Evolutionary conservation across 1,140 invertebrate genomes (phyloP).

Genomic region (Pectinophora gossypiella): DNA sequence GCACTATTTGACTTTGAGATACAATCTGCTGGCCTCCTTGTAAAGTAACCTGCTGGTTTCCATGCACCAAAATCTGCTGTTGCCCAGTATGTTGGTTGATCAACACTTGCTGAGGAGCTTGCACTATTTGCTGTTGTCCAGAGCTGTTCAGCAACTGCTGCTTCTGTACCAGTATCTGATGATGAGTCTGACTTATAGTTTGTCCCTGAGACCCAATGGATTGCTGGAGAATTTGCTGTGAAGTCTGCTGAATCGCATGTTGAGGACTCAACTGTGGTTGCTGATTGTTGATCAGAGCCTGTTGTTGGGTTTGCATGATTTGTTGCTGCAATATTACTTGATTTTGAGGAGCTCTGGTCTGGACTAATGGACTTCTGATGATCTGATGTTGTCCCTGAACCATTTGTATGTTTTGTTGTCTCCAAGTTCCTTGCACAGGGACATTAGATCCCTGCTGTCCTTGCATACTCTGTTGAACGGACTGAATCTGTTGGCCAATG

Average conservation of each 20-base stretch:
- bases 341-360: slow-evolving; percentile 63
- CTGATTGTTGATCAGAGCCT: slow-evolving; percentile 61
- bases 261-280: slow-evolving; percentile 61
- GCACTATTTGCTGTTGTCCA: slow-evolving; percentile 66
- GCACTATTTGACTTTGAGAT: slow-evolving; percentile 64
- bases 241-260: slow-evolving; percentile 57
- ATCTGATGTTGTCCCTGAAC: slow-evolving; percentile 68
- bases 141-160: slow-evolving; percentile 59
- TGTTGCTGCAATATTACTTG: slow-evolving; percentile 73
- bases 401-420: slow-evolving; percentile 74
- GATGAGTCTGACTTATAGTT: slow-evolving; percentile 52
- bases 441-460: slow-evolving; percentile 52
- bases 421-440: slow-evolving; percentile 63
- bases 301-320: slow-evolving; percentile 69
- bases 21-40: slow-evolving; percentile 66
- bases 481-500: slow-evolving; percentile 60
- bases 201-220: slow-evolving; percentile 61
- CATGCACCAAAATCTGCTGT: slow-evolving; percentile 68
- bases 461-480: slow-evolving; percentile 58
- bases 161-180: slow-evolving; percentile 70
- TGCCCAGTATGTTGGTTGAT: slow-evolving; percentile 67
- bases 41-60: slow-evolving; percentile 64
- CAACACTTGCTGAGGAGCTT: slow-evolving; percentile 59
- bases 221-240: slow-evolving; percentile 61
- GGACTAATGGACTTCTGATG: slow-evolving; percentile 65